phyloP scores from a whole-genome alignment of 2,797 vertebrate species.

The Acanthurus lineatus region DNA sequence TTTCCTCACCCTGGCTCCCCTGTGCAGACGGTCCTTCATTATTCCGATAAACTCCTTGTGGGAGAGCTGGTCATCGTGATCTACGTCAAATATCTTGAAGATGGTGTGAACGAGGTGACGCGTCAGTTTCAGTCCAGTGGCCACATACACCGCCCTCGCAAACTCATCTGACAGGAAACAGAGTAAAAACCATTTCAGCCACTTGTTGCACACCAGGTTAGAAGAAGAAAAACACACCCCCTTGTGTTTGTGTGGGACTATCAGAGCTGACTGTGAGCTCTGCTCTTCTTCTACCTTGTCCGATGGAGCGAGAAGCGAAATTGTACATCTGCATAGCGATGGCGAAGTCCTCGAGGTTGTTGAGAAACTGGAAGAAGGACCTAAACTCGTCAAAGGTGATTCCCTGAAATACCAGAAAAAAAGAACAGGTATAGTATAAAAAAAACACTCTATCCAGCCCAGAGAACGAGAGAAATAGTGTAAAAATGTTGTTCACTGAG shows the following conservation, averaged over 20 bases:
- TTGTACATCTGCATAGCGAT: slow-evolving; percentile 99
- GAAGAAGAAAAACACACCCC: background rate
- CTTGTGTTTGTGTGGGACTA: background rate
- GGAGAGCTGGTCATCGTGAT: slow-evolving; percentile 97
- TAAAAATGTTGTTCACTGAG: background rate
- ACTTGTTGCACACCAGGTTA: background rate
- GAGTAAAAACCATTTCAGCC: background rate
- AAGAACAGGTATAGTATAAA: background rate
- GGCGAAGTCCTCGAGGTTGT: slow-evolving; percentile 98
- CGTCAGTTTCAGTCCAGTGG: slow-evolving; percentile 96
- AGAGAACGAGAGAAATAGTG: background rate
- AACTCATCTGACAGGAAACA: slow-evolving; percentile 92
- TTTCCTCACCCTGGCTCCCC: slow-evolving; percentile 92
- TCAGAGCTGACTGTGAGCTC: background rate
- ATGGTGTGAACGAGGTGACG: slow-evolving; percentile 96
- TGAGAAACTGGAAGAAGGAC: slow-evolving; percentile 99
- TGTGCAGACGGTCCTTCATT: slow-evolving; percentile 98
- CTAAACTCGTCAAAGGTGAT: slow-evolving; percentile 99
- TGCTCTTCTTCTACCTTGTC: slow-evolving; percentile 87
- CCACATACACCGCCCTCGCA: slow-evolving; percentile 97
- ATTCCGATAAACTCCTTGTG: slow-evolving; percentile 99
- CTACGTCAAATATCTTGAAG: slow-evolving; percentile 99
- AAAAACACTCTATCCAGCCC: background rate
- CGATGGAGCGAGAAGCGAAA: slow-evolving; percentile 96
- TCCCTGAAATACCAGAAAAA: slow-evolving; percentile 86